Evolutionary conservation across 2,888 invertebrate species (phyloP), one percentile per base, ranked within the genome.

Genomic region (Archaeoteleia sp.): DNA sequence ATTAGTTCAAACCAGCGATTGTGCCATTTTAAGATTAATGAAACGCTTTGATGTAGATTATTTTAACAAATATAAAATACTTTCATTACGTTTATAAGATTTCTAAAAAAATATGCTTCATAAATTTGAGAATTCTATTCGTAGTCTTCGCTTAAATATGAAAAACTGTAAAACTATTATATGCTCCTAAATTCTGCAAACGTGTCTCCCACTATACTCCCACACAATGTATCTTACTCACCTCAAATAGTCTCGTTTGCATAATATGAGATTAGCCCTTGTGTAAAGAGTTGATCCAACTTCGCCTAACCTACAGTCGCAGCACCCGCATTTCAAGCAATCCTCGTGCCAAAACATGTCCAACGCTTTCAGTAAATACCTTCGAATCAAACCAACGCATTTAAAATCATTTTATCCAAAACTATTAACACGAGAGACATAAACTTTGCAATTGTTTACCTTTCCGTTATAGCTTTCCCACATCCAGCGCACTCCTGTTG

Each of bases 301-400:
- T 86, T 96, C 96, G 1, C 95, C 96, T n/a, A 96, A 90, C 46
- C 95, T 89, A 85, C 95, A 96, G 86, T 95, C 95, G 83, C 96
- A 96, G 86, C 95, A 95, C 63, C 95, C 94, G 82, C 95, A 95
- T 83, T 96, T 96, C 71, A 96, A 89, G 80, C 96, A 96, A 86
- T 96, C 96, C 78, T 96, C 96, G 87, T 96, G 96, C 96, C 96
- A 96, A 86, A 91, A 94, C 83, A 95, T 88, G 84, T 96, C 95
- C 86, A 96, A 88, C 0, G 95, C 95, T 82, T 93, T 94, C 74
- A 95, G 89, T 35, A 95, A 89, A 69, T 82, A 88, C 80, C 88
- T 87, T 72, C 2, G 42, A 65, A 48, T 17, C 1, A 53, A 29
- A 15, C 5, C 14, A 42, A 27, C 12, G n/a, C n/a, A n/a, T n/a